These are phyloP conservation scores for Dicerorhinus sumatrensis DNA, from an alignment of 2,113 vertebrate species.

Conservation along the genomic window DNA sequence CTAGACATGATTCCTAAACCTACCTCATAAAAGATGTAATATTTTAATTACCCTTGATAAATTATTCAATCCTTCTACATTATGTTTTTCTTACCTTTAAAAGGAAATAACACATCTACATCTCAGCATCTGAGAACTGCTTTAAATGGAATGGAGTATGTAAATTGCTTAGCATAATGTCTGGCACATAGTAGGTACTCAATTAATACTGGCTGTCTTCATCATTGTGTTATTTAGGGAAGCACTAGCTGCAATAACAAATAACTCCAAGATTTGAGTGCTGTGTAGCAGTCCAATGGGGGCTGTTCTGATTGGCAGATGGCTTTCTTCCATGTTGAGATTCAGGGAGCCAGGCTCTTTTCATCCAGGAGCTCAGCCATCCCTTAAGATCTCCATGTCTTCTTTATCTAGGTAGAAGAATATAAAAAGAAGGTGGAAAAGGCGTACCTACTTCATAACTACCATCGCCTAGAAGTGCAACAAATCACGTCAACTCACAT, in stretches of 20 bases:
- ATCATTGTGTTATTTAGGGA: not conserved
- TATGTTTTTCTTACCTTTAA: not conserved
- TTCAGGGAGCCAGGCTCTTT: not conserved
- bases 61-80: not conserved
- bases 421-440: not conserved
- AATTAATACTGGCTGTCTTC: not conserved
- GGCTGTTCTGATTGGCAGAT: not conserved
- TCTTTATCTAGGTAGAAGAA: not conserved
- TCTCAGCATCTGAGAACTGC: not conserved
- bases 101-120: not conserved
- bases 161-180: not conserved
- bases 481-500: not conserved
- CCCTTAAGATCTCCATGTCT: not conserved
- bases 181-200: not conserved
- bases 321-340: not conserved
- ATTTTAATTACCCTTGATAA: conserved; percentile 14
- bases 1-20: not conserved
- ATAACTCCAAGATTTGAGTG: not conserved
- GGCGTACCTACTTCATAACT: not conserved
- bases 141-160: not conserved
- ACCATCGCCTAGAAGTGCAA: not conserved
- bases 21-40: not conserved
- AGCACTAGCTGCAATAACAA: not conserved
- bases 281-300: not conserved
- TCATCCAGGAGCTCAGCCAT: not conserved